Evolutionary conservation across 35 echinoderm and acorn worm genomes (phyloP), one percentile per base, ranked within the genome.

Genomic region (Lytechinus pictus): DNA sequence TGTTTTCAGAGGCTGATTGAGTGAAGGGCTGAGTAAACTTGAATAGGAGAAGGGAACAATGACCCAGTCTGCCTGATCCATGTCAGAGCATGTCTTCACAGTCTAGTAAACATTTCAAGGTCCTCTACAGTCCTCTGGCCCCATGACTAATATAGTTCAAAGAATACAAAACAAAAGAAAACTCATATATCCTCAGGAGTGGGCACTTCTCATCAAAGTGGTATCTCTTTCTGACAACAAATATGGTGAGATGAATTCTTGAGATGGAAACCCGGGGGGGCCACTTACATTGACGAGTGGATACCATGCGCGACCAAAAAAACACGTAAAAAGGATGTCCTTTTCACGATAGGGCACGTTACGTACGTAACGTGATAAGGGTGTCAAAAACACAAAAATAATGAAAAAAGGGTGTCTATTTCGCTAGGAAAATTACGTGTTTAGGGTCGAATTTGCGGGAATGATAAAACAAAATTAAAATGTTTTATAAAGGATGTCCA

Each of bases 1-100:
- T 79, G 66, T 79, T 79, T 79, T 79, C 66, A n/a, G 66, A 79
- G 66, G 66, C 66, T 79, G 66, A 79, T 16, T 3, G 12, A 24
- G 19, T 79, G 66, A 79, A n/a, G 66, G 66, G 66, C 66, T 79
- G 66, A 79, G 66, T 79, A 79, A 79, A 79, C 66, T n/a, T 79
- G 66, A 79, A 79, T 79, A 79, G 66, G 14, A 79, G 19, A n/a
- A 79, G 66, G 66, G 66, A 79, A 79, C 66, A 79, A 79, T 79
- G 66, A 79, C 66, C 66, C 19, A n/a, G 66, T 79, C 66, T 79
- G 19, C 16, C 6, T 79, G 66, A 79, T 79, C 66, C 19, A 79
- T 79, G 66, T 79, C 66, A 79, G 0, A 24, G 66, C 66, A 79
- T 79, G 66, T 79, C 19, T 79, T 79, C 19, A 79, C 4, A 24